These are phyloP conservation scores for Hypercompe scribonia DNA, from an alignment of 2,888 invertebrate genomes.

Conservation along the genomic window DNA sequence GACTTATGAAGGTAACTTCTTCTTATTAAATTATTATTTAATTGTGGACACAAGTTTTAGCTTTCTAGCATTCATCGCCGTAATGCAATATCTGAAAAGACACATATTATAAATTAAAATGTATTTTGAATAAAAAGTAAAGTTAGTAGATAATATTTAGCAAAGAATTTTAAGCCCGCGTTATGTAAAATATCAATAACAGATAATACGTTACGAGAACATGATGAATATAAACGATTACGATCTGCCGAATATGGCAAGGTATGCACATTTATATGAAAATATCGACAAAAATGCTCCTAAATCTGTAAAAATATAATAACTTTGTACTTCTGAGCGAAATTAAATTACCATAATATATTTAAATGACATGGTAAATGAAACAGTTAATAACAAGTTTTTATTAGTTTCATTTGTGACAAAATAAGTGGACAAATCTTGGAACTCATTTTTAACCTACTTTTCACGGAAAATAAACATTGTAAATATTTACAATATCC, in stretches of 20 bases:
- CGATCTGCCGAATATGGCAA: not conserved
- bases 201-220: slow-evolving; percentile 7
- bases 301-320: not conserved
- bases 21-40: too few relatives aligned
- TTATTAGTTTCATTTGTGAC: not conserved
- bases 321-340: not conserved
- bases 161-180: not conserved
- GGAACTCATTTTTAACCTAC: not conserved
- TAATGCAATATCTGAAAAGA: too few relatives aligned
- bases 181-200: slow-evolving; percentile 3
- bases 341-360: not conserved
- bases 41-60: too few relatives aligned
- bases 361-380: not conserved
- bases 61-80: too few relatives aligned
- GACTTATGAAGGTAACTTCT: too few relatives aligned
- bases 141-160: not conserved
- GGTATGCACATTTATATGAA: slow-evolving; percentile 13
- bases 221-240: not conserved
- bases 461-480: not conserved
- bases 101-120: too few relatives aligned
- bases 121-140: not conserved
- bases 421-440: not conserved
- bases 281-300: not conserved
- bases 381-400: not conserved
- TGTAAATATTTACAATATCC: too few relatives aligned